These are phyloP conservation scores for Galleria mellonella DNA, from an alignment of 1,140 invertebrate genomes.

Conservation along the genomic window DNA sequence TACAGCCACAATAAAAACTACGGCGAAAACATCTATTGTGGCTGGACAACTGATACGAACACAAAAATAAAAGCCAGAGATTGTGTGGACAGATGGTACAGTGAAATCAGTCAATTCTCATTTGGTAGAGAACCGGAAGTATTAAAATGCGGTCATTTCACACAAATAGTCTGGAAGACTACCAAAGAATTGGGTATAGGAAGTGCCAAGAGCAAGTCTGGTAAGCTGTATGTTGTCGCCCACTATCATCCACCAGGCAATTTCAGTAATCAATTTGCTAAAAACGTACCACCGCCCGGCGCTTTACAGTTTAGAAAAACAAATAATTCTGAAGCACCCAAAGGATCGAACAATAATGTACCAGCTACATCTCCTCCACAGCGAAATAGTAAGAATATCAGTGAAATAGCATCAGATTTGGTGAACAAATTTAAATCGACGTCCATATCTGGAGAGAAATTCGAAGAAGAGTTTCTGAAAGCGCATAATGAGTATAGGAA, in stretches of 20 bases:
- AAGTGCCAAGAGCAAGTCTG: slow-evolving; percentile 77
- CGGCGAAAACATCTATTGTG: slow-evolving; percentile 77
- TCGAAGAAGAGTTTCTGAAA: slow-evolving; percentile 79
- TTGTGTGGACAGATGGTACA: slow-evolving; percentile 82
- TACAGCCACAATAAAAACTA: slow-evolving; percentile 78
- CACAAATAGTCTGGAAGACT: slow-evolving; percentile 85
- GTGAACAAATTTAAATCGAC: slow-evolving; percentile 49
- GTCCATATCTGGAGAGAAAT: slow-evolving; percentile 58
- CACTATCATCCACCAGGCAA: slow-evolving; percentile 92
- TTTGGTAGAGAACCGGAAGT: slow-evolving; percentile 78
- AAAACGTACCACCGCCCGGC: slow-evolving; percentile 79
- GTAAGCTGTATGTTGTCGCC: slow-evolving; percentile 80
- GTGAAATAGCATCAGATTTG: slow-evolving; percentile 45
- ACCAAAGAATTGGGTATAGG: slow-evolving; percentile 85
- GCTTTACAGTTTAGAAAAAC: slow-evolving; percentile 42
- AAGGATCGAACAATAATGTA: slow-evolving; percentile 35
- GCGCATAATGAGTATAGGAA: slow-evolving; percentile 85
- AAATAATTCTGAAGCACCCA: slow-evolving; percentile 12
- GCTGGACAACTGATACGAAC: slow-evolving; percentile 81
- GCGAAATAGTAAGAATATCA: slow-evolving; percentile 52
- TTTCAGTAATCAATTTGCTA: slow-evolving; percentile 80
- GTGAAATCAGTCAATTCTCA: slow-evolving; percentile 78
- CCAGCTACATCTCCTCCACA: slow-evolving; percentile 33
- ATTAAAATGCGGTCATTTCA: slow-evolving; percentile 80
- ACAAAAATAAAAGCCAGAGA: slow-evolving; percentile 78